Evolutionary conservation across 2,113 vertebrate genomes (phyloP), one percentile per base, ranked within the genome.

Genomic region (Macquaria australasica): DNA sequence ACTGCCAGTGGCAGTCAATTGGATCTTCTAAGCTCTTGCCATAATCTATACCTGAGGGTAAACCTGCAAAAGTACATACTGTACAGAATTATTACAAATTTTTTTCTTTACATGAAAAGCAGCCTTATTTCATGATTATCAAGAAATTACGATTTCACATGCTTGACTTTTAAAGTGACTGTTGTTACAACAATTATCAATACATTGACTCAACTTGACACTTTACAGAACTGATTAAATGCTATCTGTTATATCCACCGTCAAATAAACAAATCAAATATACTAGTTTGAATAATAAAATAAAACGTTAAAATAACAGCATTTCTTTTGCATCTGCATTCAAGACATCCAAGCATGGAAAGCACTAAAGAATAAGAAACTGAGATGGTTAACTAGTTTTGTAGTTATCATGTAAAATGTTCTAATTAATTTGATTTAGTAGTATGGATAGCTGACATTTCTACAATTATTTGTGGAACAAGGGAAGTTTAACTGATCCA

Each of bases 1-100:
- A 64, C 67, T 66, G 73, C 82, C 50, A 53, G 53, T 55, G 67
- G 77, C 80, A 71, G 55, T 73, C 74, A 74, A 59, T 21, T 75
- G 72, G 56, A 74, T 85, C 63, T 37, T 87, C 50, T 45, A 48
- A 80, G 58, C 63, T 66, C 16, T 70, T n/a, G 15, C 71, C 71
- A 71, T 41, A 56, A 72, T 55, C 14, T 68, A 39, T 59, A 76
- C 79, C 69, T 31, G n/a, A 34, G 77, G 60, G 48, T 37, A 76
- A 82, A 73, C 20, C 37, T 67, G 72, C 39, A 67, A 55, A 71
- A 77, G 31, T 28, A 63, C 18, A 60, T 39, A 73, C 16, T 48
- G 31, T n/a, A 28, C 6, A 34, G 39, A 48, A 39, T 62, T 9
- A 62, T 68, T 59, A 6, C 8, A 31, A 31, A 20, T 25, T n/a